Base-by-base conservation (phyloP, 2,888 invertebrate genomes). In the Gymnocheta viridis region DNA sequence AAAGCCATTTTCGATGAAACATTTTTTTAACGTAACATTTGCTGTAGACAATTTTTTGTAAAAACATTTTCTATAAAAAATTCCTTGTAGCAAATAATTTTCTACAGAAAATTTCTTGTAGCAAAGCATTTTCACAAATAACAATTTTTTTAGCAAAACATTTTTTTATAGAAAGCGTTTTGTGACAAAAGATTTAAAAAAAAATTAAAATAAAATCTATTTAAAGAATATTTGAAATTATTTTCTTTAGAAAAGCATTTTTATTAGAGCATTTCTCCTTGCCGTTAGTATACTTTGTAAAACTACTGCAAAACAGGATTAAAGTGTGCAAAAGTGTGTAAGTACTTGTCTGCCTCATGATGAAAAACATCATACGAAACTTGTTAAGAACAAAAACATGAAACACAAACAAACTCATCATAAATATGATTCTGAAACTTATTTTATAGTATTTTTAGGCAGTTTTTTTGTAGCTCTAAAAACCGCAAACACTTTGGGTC, bases 401-500 rank as follows among this genome's bases (percentile, higher is more conserved):
- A 54, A 38, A 69, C 60, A 44, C 38, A 70, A 51, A 64, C 62
- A 72, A 44, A 54, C 54, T 82, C 69, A 54, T 67, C 69, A 76
- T 44, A 74, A 81, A 62, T 69, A 35, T 47, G 17, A 44, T 67
- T 62, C 54, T 27, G 24, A 69, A 54, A 9, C 19, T n/a, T n/a
- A n/a, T 58, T 44, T 70, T 32, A 17, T 44, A 22, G 27, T 24
- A 29, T n/a, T 44, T 62, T 12, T 24, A 9, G 38, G 14, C 38
- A 38, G 32, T 51, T 56, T 51, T 56, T 62, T 49, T 49, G 7
- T 19, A 62, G 22, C 14, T 9, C 1, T 12, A 35, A 56, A 78
- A 73, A 76, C 81, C 81, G 24, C 81, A 70, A 81, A 81, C 74
- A 76, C 67, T 81, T 74, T 44, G 56, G 32, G 17, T 44, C 35